Percentiles rank a stretch among this genome's conserved stretches.
These are phyloP conservation scores for Mimachlamys varia DNA, from an alignment of 2,888 invertebrate genomes.

Conservation along the genomic window DNA sequence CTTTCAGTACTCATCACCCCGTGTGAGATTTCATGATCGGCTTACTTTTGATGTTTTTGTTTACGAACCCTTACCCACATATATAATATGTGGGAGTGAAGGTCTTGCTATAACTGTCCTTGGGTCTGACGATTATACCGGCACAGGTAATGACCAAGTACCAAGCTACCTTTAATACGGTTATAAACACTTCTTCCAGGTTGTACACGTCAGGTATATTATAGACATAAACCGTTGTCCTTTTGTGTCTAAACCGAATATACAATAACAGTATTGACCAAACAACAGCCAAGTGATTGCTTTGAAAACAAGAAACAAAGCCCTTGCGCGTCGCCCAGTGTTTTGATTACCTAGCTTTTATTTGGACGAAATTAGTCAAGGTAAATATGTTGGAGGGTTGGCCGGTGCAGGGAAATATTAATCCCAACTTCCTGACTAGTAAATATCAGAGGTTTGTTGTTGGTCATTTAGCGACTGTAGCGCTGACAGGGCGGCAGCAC, in stretches of 20 bases:
- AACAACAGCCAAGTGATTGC: constrained; percentile 20
- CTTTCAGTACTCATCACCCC: not conserved
- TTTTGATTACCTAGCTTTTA: constrained; percentile 14
- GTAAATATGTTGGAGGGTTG: not conserved
- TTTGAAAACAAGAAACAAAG: constrained; percentile 33
- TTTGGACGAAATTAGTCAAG: constrained; percentile 11
- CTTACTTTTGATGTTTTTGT: constrained; percentile 29
- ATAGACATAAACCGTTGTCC: not conserved
- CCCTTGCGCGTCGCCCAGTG: not conserved
- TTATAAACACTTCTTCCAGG: not conserved
- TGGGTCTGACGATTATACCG: not conserved
- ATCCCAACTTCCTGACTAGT: constrained; percentile 1
- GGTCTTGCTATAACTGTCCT: not conserved
- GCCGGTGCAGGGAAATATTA: not conserved
- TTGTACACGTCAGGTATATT: not conserved
- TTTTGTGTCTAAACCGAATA: not conserved
- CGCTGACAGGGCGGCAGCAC: constrained; percentile 21
- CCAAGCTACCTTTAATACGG: constrained; percentile 1
- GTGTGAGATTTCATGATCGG: not conserved
- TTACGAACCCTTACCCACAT: not conserved
- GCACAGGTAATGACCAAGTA: not conserved
- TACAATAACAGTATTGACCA: not conserved
- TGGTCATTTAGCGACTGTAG: not conserved
- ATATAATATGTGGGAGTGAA: not conserved
- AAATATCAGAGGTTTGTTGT: not conserved